Evolutionary conservation across 1,140 invertebrate genomes (phyloP).

Genomic region (Brachionus calyciflorus): DNA sequence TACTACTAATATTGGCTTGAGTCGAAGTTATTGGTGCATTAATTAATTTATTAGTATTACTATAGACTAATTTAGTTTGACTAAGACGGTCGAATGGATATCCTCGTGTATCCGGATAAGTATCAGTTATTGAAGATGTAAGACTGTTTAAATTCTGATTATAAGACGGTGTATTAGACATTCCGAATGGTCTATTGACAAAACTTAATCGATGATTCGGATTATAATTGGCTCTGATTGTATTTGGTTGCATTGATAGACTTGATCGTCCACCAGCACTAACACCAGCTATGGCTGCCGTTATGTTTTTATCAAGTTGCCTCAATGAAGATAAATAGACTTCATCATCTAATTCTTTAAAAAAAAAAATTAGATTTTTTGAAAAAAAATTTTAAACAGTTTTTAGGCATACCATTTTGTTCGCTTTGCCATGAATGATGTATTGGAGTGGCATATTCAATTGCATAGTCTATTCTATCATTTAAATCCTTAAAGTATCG

Average conservation of each 20-base stretch:
- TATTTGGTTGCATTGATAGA: background rate
- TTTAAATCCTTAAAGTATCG: conserved; percentile 36
- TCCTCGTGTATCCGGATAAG: conserved; percentile 1
- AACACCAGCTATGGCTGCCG: conserved; percentile 38
- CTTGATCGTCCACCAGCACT: background rate
- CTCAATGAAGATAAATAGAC: conserved; percentile 37
- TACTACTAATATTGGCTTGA: background rate
- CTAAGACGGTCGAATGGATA: conserved; percentile 43
- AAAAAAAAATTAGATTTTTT: too few relatives aligned
- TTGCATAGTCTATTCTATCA: conserved; percentile 30
- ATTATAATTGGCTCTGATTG: conserved; percentile 11
- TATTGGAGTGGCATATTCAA: conserved; percentile 41
- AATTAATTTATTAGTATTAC: background rate
- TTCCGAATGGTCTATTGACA: conserved; percentile 37
- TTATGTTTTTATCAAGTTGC: conserved; percentile 36
- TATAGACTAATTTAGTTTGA: conserved; percentile 26
- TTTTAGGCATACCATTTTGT: conserved; percentile 41
- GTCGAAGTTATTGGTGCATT: conserved; percentile 22
- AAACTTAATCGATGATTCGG: conserved; percentile 21
- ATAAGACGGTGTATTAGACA: conserved; percentile 4
- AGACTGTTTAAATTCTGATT: conserved; percentile 43
- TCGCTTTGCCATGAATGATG: conserved; percentile 44
- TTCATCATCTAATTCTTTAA: conserved; percentile 30
- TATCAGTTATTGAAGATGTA: conserved; percentile 2
- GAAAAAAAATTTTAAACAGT: too few relatives aligned